phyloP scores from a whole-genome alignment of 2,113 vertebrate genomes.

The Taurulus bubalis region DNA sequence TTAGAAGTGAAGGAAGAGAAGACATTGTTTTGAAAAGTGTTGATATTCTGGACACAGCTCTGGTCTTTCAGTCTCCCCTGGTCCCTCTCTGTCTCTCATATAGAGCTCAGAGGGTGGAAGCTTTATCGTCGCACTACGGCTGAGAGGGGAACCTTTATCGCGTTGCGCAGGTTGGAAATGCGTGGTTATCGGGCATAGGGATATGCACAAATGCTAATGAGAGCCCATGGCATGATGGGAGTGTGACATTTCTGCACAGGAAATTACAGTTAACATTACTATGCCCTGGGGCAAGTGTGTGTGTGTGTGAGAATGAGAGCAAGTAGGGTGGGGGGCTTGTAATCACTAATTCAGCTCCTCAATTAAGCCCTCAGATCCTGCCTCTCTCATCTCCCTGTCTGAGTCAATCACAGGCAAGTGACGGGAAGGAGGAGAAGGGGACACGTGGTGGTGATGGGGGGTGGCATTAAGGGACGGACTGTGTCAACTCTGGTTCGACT shows the following conservation, averaged over 20 bases:
- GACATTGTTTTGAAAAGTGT: slow-evolving; percentile 57
- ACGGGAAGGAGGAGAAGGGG: slow-evolving; percentile 51
- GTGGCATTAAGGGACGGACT: slow-evolving; percentile 76
- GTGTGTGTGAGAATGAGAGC: slow-evolving; percentile 52
- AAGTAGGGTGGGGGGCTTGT: slow-evolving; percentile 64
- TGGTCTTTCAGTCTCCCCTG: slow-evolving; percentile 65
- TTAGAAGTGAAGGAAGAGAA: not conserved
- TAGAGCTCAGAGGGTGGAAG: slow-evolving; percentile 73
- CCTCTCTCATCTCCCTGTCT: slow-evolving; percentile 87
- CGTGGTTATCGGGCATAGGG: slow-evolving; percentile 83
- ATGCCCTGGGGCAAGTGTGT: slow-evolving; percentile 72
- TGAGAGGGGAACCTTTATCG: slow-evolving; percentile 81
- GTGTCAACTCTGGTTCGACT: slow-evolving; percentile 78
- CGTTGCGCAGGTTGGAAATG: slow-evolving; percentile 80
- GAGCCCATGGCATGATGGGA: slow-evolving; percentile 84
- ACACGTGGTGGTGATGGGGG: slow-evolving; percentile 19
- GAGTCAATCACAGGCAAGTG: slow-evolving; percentile 82
- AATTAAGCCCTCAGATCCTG: slow-evolving; percentile 86
- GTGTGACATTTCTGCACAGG: slow-evolving; percentile 85
- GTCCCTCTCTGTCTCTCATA: slow-evolving; percentile 60
- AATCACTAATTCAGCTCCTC: slow-evolving; percentile 88
- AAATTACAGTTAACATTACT: slow-evolving; percentile 83
- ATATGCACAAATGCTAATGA: slow-evolving; percentile 86
- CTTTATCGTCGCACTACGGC: slow-evolving; percentile 77
- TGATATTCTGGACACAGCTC: slow-evolving; percentile 76